Evolutionary conservation across 2,113 vertebrate species (phyloP), one percentile per base, ranked within the genome.

Genomic region (Vidua chalybeata): DNA sequence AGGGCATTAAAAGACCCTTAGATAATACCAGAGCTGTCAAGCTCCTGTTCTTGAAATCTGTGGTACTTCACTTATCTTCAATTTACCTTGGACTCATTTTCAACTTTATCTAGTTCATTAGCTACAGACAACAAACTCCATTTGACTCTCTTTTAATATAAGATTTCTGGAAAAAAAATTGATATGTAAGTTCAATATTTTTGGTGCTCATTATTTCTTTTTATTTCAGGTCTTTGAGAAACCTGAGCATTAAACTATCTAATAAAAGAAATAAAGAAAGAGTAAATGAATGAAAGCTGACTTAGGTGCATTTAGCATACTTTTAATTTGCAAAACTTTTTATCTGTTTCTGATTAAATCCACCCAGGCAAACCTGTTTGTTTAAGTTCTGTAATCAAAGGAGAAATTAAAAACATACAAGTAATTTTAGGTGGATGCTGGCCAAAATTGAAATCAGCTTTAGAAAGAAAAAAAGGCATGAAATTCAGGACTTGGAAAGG

Each of bases 371-470:
- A 84, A 89, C 46, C 26, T 58, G 10, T 68, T 92, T 88, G 24
- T 52, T 92, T 90, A 78, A 94, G n/a, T 67, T 62, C 55, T 48
- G 3, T 67, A 58, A 84, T 83, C 43, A 74, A 78, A 81, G 73
- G 10, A 93, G 68, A 90, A 81, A 92, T 75, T 77, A 72, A 74
- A 90, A 95, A 51, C 83, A 92, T 46, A n/a, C 49, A 91, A 77
- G 59, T 55, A 18, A 12, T 74, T 93, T 45, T 71, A 48, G 78
- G 37, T 52, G 52, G 30, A 74, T 84, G 27, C 48, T 89, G 52
- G 63, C 45, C 66, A 81, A 93, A 94, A 89, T 11, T 87, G 37
- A 93, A 90, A 67, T 87, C 73, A 89, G 68, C 64, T 84, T 90
- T 74, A 74, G 68, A 69, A 80, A 84, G 52, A 35, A n/a, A 28